Conservation (phyloP, 2,888 invertebrate genomes). For the Drosophila birchii region DNA sequence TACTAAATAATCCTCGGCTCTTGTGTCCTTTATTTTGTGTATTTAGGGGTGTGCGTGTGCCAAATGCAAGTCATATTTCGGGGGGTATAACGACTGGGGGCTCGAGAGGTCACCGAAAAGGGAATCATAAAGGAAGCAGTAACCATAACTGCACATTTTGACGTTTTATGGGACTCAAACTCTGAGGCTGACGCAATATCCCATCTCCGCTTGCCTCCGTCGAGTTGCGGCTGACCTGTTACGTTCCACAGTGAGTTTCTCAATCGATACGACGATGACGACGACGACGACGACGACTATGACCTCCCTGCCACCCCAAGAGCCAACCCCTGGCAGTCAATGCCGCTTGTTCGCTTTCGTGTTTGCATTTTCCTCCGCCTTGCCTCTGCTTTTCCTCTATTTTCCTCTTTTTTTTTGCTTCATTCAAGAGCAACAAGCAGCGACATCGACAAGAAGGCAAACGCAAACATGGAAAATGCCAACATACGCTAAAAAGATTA, state of each 20-base stretch:
- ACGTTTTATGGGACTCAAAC: conserved; percentile 38
- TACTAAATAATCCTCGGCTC: conserved; percentile 2
- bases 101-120: conserved; percentile 12
- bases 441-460: conserved; percentile 67
- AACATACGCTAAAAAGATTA: conserved; percentile 81
- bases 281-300: conserved; percentile 2
- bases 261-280: conserved; percentile 65
- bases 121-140: conserved; percentile 43
- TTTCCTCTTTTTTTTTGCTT: conserved; percentile 22
- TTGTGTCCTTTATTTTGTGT: not conserved
- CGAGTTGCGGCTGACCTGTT: conserved; percentile 60
- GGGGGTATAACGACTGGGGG: not conserved
- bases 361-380: conserved; percentile 71
- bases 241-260: conserved; percentile 59
- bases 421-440: conserved; percentile 76
- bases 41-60: conserved; percentile 27
- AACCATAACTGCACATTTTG: conserved; percentile 51
- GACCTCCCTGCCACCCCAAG: conserved; percentile 3
- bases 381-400: conserved; percentile 25
- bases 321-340: conserved; percentile 29
- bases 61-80: conserved; percentile 29
- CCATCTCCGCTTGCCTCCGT: conserved; percentile 10
- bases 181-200: conserved; percentile 45
- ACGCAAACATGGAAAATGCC: conserved; percentile 79
- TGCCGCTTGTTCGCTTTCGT: conserved; percentile 71